Base-by-base conservation (phyloP, 1,140 invertebrate genomes). In the Helicoverpa armigera region DNA sequence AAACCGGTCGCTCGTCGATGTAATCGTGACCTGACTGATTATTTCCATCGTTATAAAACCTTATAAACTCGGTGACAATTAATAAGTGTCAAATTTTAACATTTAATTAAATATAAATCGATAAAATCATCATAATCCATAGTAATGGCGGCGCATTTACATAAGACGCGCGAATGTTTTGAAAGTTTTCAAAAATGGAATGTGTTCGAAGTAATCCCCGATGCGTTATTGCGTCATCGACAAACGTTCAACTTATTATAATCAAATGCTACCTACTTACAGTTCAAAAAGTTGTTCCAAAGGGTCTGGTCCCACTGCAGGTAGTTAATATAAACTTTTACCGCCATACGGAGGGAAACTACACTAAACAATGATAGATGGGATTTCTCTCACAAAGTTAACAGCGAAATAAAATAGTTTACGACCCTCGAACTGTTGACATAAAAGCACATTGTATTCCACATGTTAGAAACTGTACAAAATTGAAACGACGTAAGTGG, bases 51-150 rank as follows among this genome's bases (percentile, higher is more conserved):
- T 86, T 85, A 87, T 86, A 82, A 87, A 86, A 85, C 79, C 80
- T 86, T 90, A 86, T 86, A 87, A 90, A 87, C 82, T 82, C 74
- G 83, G 80, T 65, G 84, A 88, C 88, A 90, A 90, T 89, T 90
- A 90, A 90, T 90, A 90, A 85, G 86, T 89, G 89, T 90, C 89
- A 87, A 88, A 80, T 78, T 86, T 69, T 88, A 86, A 90, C 86
- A 88, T 90, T 85, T 87, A 88, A 89, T 89, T 89, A 88, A 86
- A 87, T 86, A 87, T 73, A 83, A 82, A 58, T 82, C 81, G 86
- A 86, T 89, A 89, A 90, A 85, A 89, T 87, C 86, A 79, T 88
- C 83, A 87, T 85, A 89, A 90, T 87, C 84, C 83, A 78, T 83
- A 84, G 69, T 74, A 76, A 53, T 65, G 74, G 70, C 70, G 43